These are phyloP conservation scores for Sebastes reedi DNA, from an alignment of 2,797 vertebrate species.

Conservation along the genomic window DNA sequence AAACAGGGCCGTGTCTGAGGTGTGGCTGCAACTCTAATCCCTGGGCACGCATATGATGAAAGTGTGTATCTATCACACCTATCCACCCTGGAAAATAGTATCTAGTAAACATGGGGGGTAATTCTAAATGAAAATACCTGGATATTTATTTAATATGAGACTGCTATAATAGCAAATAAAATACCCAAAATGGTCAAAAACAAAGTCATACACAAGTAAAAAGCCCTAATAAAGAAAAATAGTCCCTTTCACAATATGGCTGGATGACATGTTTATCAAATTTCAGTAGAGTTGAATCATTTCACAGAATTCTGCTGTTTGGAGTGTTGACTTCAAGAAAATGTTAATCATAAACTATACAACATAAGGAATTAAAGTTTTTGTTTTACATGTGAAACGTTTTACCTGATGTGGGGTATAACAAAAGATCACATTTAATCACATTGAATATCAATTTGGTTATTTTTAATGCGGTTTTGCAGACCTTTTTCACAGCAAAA, in stretches of 20 bases:
- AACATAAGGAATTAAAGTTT: not conserved
- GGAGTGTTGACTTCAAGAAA: too few relatives aligned
- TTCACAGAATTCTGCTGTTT: too few relatives aligned
- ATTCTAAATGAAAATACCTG: not conserved
- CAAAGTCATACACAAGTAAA: not conserved
- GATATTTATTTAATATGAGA: not conserved
- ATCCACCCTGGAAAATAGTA: slow-evolving; percentile 11
- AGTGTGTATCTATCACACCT: slow-evolving; percentile 6
- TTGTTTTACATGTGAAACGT: not conserved
- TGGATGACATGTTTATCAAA: too few relatives aligned
- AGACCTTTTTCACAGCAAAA: not conserved
- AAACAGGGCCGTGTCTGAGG: slow-evolving; percentile 32
- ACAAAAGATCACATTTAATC: not conserved
- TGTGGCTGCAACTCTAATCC: slow-evolving; percentile 41
- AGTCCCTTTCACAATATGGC: not conserved
- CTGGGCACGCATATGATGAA: slow-evolving; percentile 18
- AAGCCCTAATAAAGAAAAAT: not conserved
- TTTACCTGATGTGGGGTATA: not conserved
- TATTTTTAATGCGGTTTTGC: not conserved
- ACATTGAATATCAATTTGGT: not conserved
- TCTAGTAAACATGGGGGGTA: not conserved
- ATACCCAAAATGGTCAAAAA: not conserved
- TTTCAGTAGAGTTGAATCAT: too few relatives aligned
- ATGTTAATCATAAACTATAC: too few relatives aligned
- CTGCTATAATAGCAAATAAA: not conserved